Evolutionary conservation across 2,113 vertebrate genomes (phyloP).

Genomic region (Neotragus pygmaeus): DNA sequence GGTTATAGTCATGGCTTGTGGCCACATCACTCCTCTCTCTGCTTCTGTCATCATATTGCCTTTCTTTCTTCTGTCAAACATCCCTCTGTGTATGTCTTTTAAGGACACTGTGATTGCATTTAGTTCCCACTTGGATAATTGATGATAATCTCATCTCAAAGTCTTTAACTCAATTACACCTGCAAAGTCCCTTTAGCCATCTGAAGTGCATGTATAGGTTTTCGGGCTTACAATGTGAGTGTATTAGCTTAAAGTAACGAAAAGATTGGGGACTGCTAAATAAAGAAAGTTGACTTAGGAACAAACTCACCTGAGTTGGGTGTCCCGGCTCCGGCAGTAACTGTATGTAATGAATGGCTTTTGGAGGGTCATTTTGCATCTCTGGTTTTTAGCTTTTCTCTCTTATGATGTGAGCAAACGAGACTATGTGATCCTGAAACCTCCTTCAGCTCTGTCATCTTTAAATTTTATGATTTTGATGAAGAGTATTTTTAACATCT

Average conservation of each 20-base stretch:
- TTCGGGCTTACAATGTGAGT: not conserved
- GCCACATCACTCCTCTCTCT: not conserved
- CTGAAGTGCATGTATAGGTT: not conserved
- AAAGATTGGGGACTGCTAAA: not conserved
- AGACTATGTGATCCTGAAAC: not conserved
- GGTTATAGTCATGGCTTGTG: not conserved
- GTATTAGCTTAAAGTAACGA: not conserved
- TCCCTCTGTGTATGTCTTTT: not conserved
- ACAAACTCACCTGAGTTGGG: not conserved
- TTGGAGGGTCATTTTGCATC: not conserved
- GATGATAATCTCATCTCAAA: not conserved
- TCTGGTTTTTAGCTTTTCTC: not conserved
- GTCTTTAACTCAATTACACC: not conserved
- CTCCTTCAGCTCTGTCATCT: not conserved
- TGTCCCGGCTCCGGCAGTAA: not conserved
- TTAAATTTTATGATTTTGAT: constrained; percentile 21
- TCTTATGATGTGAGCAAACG: not conserved
- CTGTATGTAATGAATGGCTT: not conserved
- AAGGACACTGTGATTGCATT: not conserved
- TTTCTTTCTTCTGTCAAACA: not conserved
- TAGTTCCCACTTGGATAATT: not conserved
- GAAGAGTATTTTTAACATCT: not conserved
- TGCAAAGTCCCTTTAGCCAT: not conserved
- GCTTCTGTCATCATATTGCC: not conserved
- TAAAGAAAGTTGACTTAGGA: not conserved